Evolutionary conservation across 2,888 invertebrate genomes (phyloP), one percentile per base, ranked within the genome.

Genomic region (Scaptomyza reducta): DNA sequence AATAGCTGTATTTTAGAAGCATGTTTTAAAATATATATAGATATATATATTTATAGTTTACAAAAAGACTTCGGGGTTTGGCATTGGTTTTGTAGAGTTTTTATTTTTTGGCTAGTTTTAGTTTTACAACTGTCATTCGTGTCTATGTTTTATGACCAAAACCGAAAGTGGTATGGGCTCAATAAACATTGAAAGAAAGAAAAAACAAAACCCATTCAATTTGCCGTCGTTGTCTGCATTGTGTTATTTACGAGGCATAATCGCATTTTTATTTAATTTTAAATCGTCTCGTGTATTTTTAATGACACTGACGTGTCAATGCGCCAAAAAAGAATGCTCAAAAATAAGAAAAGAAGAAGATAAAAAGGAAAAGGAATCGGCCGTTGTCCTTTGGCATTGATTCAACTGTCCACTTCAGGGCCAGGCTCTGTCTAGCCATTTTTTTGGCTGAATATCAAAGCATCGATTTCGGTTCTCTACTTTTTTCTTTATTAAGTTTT

Each of bases 221-320:
- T 50, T 44, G 50, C 33, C 41, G 61, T 51, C 56, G 61, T 60
- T 70, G 79, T 74, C 84, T 75, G 84, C 73, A 73, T 49, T 67
- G 66, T 66, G 69, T 76, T 84, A 73, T 82, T 82, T 82, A 87
- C 68, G 75, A 71, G 41, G 65, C 60, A 85, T 87, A 87, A 82
- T 87, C 85, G 77, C 79, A 79, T 77, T 85, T 85, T 87, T 87
- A 85, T 84, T 87, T 85, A 79, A 84, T 84, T 72, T 64, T 14
- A 68, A 67, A 58, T 62, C 50, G 79, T 70, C 79, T 65, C 59
- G 47, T 65, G 57, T 40, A 54, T 66, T 80, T 70, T 84, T 74
- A 87, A 87, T 75, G 87, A 83, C 66, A 67, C 70, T 83, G 81
- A 73, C 87, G 81, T 86, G 84, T 83, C 84, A 46, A 83, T 86